Evolutionary conservation across 2,113 vertebrate species (phyloP).

Genomic region (Melanotaenia duboulayi): DNA sequence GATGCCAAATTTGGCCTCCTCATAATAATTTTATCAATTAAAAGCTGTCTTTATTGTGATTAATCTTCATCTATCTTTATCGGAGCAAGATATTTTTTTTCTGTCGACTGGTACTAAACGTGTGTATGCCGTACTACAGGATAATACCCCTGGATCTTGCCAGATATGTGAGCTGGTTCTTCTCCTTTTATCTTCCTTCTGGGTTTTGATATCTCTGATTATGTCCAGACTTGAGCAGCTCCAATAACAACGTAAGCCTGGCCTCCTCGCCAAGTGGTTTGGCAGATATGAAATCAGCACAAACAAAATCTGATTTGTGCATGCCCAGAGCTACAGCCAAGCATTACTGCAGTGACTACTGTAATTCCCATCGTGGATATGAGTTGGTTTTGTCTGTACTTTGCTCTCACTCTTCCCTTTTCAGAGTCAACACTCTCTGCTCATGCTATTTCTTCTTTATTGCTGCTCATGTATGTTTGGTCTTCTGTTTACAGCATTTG

Average conservation of each 20-base stretch:
- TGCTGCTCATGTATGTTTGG: background rate
- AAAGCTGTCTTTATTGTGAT: background rate
- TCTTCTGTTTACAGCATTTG: constrained; percentile 24
- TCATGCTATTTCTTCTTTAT: background rate
- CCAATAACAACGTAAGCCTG: constrained; percentile 62
- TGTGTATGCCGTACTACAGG: constrained; percentile 19
- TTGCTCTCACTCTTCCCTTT: constrained; percentile 2
- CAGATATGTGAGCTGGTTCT: constrained; percentile 49
- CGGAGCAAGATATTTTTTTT: constrained; percentile 29
- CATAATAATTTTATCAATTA: background rate
- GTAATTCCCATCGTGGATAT: constrained; percentile 41
- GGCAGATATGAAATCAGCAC: constrained; percentile 66
- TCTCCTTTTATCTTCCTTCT: constrained; percentile 53
- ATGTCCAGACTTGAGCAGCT: constrained; percentile 62
- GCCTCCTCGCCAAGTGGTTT: constrained; percentile 59
- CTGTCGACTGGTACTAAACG: constrained; percentile 22
- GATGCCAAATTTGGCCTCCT: constrained; percentile 7
- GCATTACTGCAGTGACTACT: constrained; percentile 38
- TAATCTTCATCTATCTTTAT: constrained; percentile 18
- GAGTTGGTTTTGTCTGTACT: constrained; percentile 8
- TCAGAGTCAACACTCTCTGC: background rate
- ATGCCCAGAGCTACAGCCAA: constrained; percentile 33
- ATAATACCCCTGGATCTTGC: constrained; percentile 45
- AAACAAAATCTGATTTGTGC: constrained; percentile 61
- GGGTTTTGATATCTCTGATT: constrained; percentile 66